Conservation (phyloP, 2,888 invertebrate genomes). For the Lithophane semibrunnea region DNA sequence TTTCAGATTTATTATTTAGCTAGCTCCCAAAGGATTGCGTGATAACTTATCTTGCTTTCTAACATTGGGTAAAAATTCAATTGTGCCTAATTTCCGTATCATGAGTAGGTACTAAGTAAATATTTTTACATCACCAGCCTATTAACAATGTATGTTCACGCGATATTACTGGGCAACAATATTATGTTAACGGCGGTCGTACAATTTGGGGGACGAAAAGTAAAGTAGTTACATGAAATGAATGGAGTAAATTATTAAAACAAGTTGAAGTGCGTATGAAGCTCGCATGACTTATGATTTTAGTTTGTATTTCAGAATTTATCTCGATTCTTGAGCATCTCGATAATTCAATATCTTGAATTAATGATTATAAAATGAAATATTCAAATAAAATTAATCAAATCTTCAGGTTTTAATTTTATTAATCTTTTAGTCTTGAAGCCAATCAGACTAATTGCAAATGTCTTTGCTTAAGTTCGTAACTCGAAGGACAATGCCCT, state of each 20-base stretch:
- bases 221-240: slow-evolving; percentile 36
- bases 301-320: slow-evolving; percentile 1
- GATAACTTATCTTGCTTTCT: slow-evolving; percentile 27
- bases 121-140: slow-evolving; percentile 69
- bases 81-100: slow-evolving; percentile 68
- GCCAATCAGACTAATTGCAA: slow-evolving; percentile 54
- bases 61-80: slow-evolving; percentile 40
- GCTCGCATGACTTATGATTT: slow-evolving; percentile 1
- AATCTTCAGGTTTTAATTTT: slow-evolving; percentile 29
- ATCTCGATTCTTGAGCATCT: neutral
- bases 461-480: slow-evolving; percentile 34
- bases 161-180: slow-evolving; percentile 62
- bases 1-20: slow-evolving; percentile 30
- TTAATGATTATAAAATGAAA: slow-evolving; percentile 13
- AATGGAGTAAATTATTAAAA: slow-evolving; percentile 38
- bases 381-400: slow-evolving; percentile 17
- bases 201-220: slow-evolving; percentile 28
- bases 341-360: neutral
- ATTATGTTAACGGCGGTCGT: slow-evolving; percentile 44
- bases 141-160: slow-evolving; percentile 72
- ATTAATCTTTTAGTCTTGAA: slow-evolving; percentile 33
- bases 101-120: slow-evolving; percentile 71
- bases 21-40: slow-evolving; percentile 36
- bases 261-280: slow-evolving; percentile 7
- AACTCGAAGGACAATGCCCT: neutral